Conservation (phyloP, 2,113 vertebrate genomes). For the Platanista minor region DNA sequence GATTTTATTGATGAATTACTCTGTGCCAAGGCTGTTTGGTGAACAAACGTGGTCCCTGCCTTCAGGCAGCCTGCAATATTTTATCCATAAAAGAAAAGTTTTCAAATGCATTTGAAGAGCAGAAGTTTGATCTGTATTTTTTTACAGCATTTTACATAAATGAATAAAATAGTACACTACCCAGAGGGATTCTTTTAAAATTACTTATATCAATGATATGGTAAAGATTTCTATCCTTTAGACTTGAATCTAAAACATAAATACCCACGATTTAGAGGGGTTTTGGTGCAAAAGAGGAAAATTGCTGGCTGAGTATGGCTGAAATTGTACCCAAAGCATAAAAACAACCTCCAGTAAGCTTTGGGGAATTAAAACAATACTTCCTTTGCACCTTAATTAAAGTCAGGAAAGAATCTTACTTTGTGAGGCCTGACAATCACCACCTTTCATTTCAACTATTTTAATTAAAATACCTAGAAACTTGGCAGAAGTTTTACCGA, state of each 20-base stretch:
- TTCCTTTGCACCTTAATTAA: constrained; percentile 67
- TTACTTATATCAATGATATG: not conserved
- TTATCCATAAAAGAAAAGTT: not conserved
- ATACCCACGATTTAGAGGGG: not conserved
- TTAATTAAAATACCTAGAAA: constrained; percentile 68
- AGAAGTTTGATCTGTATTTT: not conserved
- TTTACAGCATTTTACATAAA: not conserved
- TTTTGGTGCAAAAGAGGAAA: not conserved
- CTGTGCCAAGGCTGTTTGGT: not conserved
- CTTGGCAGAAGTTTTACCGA: constrained; percentile 49
- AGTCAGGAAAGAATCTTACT: constrained; percentile 44
- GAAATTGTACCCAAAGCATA: constrained; percentile 11
- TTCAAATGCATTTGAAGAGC: not conserved
- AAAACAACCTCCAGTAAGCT: not conserved
- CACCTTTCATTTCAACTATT: constrained; percentile 64
- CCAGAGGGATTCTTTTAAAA: not conserved
- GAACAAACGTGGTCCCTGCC: not conserved
- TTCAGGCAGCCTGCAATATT: not conserved
- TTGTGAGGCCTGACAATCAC: constrained; percentile 57
- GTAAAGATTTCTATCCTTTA: not conserved
- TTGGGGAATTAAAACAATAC: constrained; percentile 62
- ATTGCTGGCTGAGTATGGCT: not conserved
- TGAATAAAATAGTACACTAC: not conserved
- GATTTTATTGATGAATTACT: not conserved
- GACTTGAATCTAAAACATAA: not conserved